phyloP scores from a whole-genome alignment of 2,113 vertebrate genomes.

The Lagopus muta region DNA sequence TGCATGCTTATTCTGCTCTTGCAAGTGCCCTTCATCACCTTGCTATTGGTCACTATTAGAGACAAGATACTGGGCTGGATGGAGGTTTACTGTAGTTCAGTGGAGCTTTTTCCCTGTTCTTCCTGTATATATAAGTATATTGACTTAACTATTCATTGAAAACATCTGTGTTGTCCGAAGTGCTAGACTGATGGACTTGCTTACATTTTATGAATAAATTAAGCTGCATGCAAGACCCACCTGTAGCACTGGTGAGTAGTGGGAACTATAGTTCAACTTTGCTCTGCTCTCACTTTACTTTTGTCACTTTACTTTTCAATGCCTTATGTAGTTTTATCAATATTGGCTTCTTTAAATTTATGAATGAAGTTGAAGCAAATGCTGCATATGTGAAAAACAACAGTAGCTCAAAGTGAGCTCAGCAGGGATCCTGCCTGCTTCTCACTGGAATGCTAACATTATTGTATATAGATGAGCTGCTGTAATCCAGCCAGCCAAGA shows the following conservation, averaged over 20 bases:
- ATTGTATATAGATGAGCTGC: background rate
- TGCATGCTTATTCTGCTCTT: background rate
- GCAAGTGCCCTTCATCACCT: background rate
- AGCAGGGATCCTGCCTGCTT: background rate
- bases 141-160: background rate
- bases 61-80: background rate
- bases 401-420: background rate
- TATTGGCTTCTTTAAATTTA: background rate
- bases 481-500: background rate
- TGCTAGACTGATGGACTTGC: background rate
- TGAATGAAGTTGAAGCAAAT: background rate
- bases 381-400: accelerated
- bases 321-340: background rate
- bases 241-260: background rate
- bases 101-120: background rate
- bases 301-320: background rate
- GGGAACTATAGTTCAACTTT: background rate
- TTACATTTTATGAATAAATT: background rate
- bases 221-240: background rate
- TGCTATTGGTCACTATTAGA: background rate
- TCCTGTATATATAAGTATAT: background rate
- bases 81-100: background rate
- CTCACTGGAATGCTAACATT: background rate
- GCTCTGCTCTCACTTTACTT: background rate
- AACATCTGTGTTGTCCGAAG: background rate